Evolutionary conservation across 2,888 invertebrate genomes (phyloP).

Genomic region (Lasioglossum figueresi): DNA sequence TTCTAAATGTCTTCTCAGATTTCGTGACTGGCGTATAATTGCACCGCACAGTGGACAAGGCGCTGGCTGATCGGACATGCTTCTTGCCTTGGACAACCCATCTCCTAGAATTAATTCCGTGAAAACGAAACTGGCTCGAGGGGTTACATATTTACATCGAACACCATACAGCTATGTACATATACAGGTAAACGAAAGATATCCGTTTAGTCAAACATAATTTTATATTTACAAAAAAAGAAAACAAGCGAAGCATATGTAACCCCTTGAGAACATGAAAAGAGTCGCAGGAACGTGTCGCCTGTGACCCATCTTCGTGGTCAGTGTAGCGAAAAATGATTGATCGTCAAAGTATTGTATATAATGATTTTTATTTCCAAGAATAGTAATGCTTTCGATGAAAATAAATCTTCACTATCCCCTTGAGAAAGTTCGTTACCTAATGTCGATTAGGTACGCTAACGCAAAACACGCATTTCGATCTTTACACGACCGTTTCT

Average conservation of each 20-base stretch:
- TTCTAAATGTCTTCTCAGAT: slow-evolving; percentile 86
- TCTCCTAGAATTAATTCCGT: slow-evolving; percentile 73
- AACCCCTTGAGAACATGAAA: slow-evolving; percentile 6
- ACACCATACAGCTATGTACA: neutral
- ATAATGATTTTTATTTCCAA: slow-evolving; percentile 19
- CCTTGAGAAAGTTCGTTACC: slow-evolving; percentile 43
- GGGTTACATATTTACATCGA: slow-evolving; percentile 2
- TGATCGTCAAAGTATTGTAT: neutral
- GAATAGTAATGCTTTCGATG: slow-evolving; percentile 12
- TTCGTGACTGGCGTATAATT: slow-evolving; percentile 86
- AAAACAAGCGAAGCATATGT: neutral
- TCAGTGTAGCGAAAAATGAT: neutral
- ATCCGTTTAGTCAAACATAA: neutral
- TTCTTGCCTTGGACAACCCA: slow-evolving; percentile 84
- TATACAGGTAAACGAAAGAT: neutral
- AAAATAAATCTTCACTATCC: slow-evolving; percentile 70
- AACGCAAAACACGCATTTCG: slow-evolving; percentile 24
- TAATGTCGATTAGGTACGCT: slow-evolving; percentile 37
- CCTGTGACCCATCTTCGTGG: neutral
- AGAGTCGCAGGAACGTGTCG: neutral
- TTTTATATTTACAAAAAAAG: neutral
- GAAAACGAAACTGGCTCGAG: slow-evolving; percentile 40
- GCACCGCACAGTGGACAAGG: slow-evolving; percentile 87
- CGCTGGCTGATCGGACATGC: slow-evolving; percentile 86
- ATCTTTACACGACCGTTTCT: slow-evolving; percentile 16